A percentile compares a stretch with the other conserved stretches of the same genome.
These are phyloP conservation scores for Callopanchax toddi DNA, from an alignment of 2,113 vertebrate genomes.

Conservation along the genomic window DNA sequence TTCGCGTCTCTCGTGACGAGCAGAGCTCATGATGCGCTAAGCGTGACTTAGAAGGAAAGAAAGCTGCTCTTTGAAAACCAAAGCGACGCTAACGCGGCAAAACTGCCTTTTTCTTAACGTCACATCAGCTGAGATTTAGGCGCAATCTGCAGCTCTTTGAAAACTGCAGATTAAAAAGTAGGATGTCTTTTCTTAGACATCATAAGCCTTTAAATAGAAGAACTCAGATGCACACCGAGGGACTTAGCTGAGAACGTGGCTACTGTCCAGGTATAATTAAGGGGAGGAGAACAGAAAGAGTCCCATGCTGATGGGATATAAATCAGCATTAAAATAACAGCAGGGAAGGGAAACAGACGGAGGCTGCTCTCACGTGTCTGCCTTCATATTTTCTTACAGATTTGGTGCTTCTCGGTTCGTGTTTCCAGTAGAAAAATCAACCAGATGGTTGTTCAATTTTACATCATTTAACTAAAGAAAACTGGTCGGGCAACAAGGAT, in stretches of 20 bases:
- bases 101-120: constrained; percentile 14
- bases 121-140: constrained; percentile 22
- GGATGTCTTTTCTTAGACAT: constrained; percentile 53
- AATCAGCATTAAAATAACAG: constrained; percentile 45
- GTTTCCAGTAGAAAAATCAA: neutral
- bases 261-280: constrained; percentile 60
- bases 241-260: constrained; percentile 58
- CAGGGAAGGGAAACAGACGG: constrained; percentile 29
- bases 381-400: neutral
- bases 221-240: constrained; percentile 35
- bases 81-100: constrained; percentile 7
- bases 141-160: constrained; percentile 24
- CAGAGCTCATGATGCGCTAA: neutral
- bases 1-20: no score
- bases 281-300: constrained; percentile 46
- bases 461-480: neutral
- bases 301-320: constrained; percentile 27
- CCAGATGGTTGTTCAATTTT: neutral
- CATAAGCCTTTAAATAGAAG: constrained; percentile 61
- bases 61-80: constrained; percentile 9
- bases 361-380: constrained; percentile 4
- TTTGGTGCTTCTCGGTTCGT: neutral
- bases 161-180: constrained; percentile 48
- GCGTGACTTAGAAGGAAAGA: neutral
- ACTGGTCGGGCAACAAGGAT: neutral